Conservation (phyloP, 2,797 vertebrate genomes). For the Lerista edwardsae region DNA sequence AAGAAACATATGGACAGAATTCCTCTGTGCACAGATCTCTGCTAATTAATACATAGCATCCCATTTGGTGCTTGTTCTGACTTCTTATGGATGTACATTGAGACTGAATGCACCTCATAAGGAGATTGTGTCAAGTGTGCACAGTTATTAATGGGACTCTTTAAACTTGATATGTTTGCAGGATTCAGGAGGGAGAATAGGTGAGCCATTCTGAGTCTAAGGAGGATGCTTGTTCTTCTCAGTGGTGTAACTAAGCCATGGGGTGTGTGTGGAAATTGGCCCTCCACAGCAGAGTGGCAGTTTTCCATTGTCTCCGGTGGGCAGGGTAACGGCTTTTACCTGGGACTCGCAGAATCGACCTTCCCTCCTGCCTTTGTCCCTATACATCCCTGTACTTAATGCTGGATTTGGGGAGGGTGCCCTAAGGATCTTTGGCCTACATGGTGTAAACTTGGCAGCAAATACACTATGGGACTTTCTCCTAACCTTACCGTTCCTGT, state of each 20-base stretch:
- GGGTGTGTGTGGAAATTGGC: no score
- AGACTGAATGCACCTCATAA: background rate
- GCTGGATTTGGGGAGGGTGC: background rate
- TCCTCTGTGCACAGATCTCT: background rate
- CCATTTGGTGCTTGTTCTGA: background rate
- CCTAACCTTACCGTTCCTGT: background rate
- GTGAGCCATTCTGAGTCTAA: background rate
- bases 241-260: no score
- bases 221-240: background rate
- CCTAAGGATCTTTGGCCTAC: background rate
- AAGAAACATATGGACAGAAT: constrained; percentile 4
- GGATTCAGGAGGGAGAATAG: background rate
- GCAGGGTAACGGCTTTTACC: no score
- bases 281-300: no score
- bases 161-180: background rate
- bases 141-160: background rate
- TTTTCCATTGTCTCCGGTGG: no score
- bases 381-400: background rate
- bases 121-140: background rate
- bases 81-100: background rate
- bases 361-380: background rate
- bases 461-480: background rate
- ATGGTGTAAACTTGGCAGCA: background rate
- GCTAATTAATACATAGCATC: background rate
- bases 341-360: no score